Conservation (phyloP, 2,113 vertebrate species). For the Megaleporinus macrocephalus region DNA sequence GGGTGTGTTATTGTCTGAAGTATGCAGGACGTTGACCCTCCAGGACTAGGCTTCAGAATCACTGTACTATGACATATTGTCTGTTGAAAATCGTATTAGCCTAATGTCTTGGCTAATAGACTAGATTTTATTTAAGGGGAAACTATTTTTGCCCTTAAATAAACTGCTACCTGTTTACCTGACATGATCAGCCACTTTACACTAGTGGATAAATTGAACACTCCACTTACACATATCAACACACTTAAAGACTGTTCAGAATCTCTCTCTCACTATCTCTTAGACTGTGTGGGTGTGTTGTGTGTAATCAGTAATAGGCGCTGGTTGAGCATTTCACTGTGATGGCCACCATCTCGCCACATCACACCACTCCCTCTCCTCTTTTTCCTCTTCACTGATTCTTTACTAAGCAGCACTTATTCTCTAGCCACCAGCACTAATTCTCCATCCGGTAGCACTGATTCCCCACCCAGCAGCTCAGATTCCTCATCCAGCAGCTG, state of each 20-base stretch:
- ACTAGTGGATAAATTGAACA: not conserved
- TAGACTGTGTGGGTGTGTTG: not conserved
- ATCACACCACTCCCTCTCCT: slow-evolving; percentile 14
- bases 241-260: not conserved
- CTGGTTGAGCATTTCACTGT: slow-evolving; percentile 19
- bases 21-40: too few relatives aligned
- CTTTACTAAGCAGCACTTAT: not conserved
- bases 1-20: too few relatives aligned
- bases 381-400: not conserved
- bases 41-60: too few relatives aligned
- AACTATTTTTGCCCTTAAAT: too few relatives aligned
- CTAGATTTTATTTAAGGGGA: too few relatives aligned
- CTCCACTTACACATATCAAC: not conserved
- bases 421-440: not conserved
- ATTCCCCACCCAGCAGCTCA: not conserved
- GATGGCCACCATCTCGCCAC: slow-evolving; percentile 30
- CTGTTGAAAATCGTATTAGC: too few relatives aligned
- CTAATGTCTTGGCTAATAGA: too few relatives aligned
- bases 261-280: not conserved
- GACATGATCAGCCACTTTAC: too few relatives aligned
- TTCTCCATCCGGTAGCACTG: too few relatives aligned
- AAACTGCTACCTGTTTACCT: too few relatives aligned
- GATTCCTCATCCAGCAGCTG: not conserved
- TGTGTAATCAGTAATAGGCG: slow-evolving; percentile 35
- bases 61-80: too few relatives aligned